Base-by-base conservation (phyloP, 1,140 invertebrate species). In the Neodiprion lecontei region DNA sequence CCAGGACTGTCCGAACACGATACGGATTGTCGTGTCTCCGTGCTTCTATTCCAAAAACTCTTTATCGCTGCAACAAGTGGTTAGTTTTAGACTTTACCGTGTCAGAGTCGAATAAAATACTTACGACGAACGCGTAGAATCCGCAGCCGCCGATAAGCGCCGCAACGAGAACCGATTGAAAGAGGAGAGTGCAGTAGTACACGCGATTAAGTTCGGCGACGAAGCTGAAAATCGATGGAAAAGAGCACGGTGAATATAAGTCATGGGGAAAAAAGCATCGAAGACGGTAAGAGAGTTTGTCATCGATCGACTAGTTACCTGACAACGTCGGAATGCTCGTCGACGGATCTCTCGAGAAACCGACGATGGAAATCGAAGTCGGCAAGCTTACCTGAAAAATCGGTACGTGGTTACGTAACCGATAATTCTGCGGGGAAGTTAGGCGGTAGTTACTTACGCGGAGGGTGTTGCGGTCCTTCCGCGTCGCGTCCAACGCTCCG, bases 401-500 rank as follows among this genome's bases (percentile, higher is more conserved):
- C 11, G 11, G 53, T 40, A 40, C 28, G 28, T 40, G 1, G 5
- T 40, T 3, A 1, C 9, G 21, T 65, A 66, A 48, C 72, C 69
- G 69, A 48, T 73, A 47, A 73, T n/a, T 69, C 49, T 1, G 5
- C 28, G 28, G 28, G 28, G 28, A 40, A 40, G 28, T 40, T 40
- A 40, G 5, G 28, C 28, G 28, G 28, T 5, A 40, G 28, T 2
- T 40, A 40, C 28, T 40, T 40, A 40, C 28, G 28, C 28, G 28
- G 28, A 40, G 28, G 28, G 28, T 40, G 5, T 3, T 40, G 2
- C 28, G 48, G 47, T 28, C 1, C 21, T 61, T 73, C 17, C 11
- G 69, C 53, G 61, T 67, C 66, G 49, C 67, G 47, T 28, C 50
- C 72, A 73, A 73, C 12, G 40, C 4, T 48, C 72, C 28, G 28